Percentiles rank a stretch among this genome's conserved stretches.
Evolutionary conservation across 1,140 invertebrate species (phyloP).

Genomic region (Heliconius hewitsoni): DNA sequence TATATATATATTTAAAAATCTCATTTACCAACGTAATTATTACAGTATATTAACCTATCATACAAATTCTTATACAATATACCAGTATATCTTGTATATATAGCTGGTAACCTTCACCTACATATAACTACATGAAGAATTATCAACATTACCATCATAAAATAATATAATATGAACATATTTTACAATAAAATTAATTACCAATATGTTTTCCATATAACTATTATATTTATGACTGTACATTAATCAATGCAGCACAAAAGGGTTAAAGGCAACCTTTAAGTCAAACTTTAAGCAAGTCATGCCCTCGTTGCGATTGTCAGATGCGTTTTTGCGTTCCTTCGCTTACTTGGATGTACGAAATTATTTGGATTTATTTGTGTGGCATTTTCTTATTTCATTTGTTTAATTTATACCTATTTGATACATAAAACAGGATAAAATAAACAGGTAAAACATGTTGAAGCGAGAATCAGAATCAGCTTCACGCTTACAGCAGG

Average conservation of each 20-base stretch:
- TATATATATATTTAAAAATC: no score
- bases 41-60: no score
- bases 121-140: neutral
- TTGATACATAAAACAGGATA: no score
- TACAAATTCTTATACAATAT: no score
- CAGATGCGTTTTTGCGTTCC: conserved; percentile 31
- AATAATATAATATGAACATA: neutral
- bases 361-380: neutral
- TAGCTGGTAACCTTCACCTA: neutral
- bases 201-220: conserved; percentile 18
- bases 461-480: no score
- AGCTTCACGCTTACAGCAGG: neutral
- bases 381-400: neutral
- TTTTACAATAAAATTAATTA: conserved; percentile 10
- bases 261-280: conserved; percentile 52
- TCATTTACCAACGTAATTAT: no score
- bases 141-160: conserved; percentile 6
- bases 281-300: conserved; percentile 44
- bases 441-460: no score
- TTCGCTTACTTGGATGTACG: conserved; percentile 21
- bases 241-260: conserved; percentile 42
- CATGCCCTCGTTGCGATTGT: conserved; percentile 51
- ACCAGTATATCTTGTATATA: no score
- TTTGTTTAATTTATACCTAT: no score
- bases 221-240: conserved; percentile 15